phyloP scores from a whole-genome alignment of 2,888 invertebrate species.

The Drosophila recens region DNA sequence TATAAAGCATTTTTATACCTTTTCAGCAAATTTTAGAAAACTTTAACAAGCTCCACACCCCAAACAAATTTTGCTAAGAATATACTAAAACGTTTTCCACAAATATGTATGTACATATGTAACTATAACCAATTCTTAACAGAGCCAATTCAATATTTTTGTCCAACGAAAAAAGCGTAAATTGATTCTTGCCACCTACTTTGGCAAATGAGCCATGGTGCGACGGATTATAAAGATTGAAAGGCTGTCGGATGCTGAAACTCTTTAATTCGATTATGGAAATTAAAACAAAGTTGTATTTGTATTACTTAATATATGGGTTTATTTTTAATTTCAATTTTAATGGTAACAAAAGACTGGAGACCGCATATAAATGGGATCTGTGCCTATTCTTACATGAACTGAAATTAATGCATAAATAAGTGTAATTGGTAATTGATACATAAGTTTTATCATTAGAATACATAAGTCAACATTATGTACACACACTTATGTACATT shows the following conservation, averaged over 20 bases:
- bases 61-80: no score
- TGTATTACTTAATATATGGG: conserved; percentile 38
- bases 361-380: conserved; percentile 44
- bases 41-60: no score
- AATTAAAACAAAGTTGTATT: not conserved
- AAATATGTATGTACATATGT: no score
- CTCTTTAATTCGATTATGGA: no score
- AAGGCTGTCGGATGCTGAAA: not conserved
- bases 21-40: no score
- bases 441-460: conserved; percentile 39
- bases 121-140: no score
- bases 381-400: conserved; percentile 34
- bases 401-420: conserved; percentile 54
- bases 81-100: no score
- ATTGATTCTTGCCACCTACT: no score
- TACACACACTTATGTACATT: conserved; percentile 2
- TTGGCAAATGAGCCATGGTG: no score
- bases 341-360: conserved; percentile 44
- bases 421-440: conserved; percentile 47
- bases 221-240: not conserved
- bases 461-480: conserved; percentile 36
- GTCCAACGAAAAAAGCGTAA: no score
- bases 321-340: conserved; percentile 50
- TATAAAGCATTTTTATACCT: no score
- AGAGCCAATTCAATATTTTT: no score